Evolutionary conservation across 1,140 invertebrate genomes (phyloP).

Genomic region (Pseudomyrmex pallidus): DNA sequence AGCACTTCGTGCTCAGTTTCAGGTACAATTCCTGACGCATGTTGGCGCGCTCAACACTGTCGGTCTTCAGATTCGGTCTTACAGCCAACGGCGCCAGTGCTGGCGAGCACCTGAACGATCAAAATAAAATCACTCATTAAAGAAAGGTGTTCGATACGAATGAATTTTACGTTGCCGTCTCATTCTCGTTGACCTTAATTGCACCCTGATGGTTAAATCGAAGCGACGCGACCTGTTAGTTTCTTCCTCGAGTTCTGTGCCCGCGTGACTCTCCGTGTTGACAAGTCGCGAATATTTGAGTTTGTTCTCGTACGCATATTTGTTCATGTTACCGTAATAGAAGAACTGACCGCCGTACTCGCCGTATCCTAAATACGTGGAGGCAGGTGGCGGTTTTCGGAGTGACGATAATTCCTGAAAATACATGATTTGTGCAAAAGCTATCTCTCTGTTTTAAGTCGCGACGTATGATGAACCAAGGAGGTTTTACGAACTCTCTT

Average conservation of each 20-base stretch:
- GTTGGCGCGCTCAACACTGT: conserved; percentile 72
- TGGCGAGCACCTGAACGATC: conserved; percentile 75
- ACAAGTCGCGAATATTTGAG: conserved; percentile 56
- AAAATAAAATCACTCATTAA: conserved; percentile 34
- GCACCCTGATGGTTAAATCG: conserved; percentile 76
- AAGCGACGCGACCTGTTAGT: conserved; percentile 55
- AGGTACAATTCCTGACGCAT: conserved; percentile 76
- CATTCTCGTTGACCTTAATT: conserved; percentile 64
- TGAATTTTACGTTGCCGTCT: too few species aligned
- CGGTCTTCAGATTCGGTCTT: conserved; percentile 69
- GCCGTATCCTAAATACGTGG: conserved; percentile 82
- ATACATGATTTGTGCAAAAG: conserved; percentile 13
- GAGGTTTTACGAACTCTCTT: background rate
- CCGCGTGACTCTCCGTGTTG: conserved; percentile 27
- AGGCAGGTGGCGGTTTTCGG: conserved; percentile 71
- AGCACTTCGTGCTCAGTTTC: conserved; percentile 76
- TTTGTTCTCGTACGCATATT: conserved; percentile 79
- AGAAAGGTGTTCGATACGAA: too few species aligned
- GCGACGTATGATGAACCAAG: background rate
- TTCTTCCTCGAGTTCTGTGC: conserved; percentile 52
- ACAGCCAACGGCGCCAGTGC: conserved; percentile 80
- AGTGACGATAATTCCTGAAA: background rate
- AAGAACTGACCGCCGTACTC: conserved; percentile 82
- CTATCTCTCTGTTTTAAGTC: background rate
- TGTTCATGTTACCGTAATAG: conserved; percentile 84